Evolutionary conservation across 2,113 vertebrate genomes (phyloP).

Genomic region (Odontesthes bonariensis): DNA sequence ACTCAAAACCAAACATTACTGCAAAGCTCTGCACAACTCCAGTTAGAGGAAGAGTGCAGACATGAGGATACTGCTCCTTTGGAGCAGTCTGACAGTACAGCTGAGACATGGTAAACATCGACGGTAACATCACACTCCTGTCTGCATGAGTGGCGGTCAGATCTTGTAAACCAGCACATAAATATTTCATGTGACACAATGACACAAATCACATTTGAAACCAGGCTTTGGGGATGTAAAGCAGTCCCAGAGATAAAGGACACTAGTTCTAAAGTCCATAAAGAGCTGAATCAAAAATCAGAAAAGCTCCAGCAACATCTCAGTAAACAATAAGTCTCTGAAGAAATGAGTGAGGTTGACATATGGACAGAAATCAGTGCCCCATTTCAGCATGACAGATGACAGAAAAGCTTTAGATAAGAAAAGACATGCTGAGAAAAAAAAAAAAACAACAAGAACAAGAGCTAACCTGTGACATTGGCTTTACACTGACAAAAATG

Average conservation of each 20-base stretch:
- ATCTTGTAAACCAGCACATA: slow-evolving; percentile 27
- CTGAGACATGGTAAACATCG: slow-evolving; percentile 13
- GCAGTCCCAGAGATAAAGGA: not conserved
- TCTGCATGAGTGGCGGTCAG: not conserved
- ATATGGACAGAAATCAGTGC: not conserved
- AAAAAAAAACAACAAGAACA: not conserved
- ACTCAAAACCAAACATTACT: not conserved
- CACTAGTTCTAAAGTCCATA: not conserved
- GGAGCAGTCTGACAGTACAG: slow-evolving; percentile 14
- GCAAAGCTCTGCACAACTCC: slow-evolving; percentile 10
- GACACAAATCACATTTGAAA: not conserved
- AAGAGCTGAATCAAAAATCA: not conserved
- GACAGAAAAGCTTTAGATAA: slow-evolving; percentile 1
- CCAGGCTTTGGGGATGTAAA: slow-evolving; percentile 9
- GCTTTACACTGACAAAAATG: slow-evolving; percentile 4
- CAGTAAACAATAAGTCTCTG: slow-evolving; percentile 30
- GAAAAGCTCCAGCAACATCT: not conserved
- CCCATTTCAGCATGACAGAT: not conserved
- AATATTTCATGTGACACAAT: slow-evolving; percentile 3
- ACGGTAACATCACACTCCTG: slow-evolving; percentile 3
- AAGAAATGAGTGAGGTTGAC: slow-evolving; percentile 3
- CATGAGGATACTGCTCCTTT: slow-evolving; percentile 14
- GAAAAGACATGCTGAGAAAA: not conserved
- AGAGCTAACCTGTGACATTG: not conserved
- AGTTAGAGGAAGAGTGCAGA: slow-evolving; percentile 20